These are phyloP conservation scores for Antheraea yamamai DNA, from an alignment of 2,888 invertebrate genomes.

Conservation along the genomic window DNA sequence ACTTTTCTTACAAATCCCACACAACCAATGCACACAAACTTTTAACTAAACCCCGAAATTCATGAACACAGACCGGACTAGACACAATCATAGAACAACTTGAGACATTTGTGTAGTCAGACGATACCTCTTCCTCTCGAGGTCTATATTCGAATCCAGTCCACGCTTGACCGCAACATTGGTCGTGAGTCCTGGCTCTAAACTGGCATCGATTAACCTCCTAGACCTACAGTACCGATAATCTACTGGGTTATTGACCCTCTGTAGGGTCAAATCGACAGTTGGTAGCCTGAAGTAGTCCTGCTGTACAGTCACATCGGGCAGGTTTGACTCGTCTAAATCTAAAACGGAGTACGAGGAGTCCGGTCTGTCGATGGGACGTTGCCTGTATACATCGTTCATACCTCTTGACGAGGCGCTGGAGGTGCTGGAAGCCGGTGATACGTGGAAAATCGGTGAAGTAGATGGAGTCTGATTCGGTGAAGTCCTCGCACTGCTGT, in stretches of 20 bases:
- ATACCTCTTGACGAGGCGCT: constrained; percentile 52
- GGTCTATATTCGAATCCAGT: constrained; percentile 55
- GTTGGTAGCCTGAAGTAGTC: constrained; percentile 56
- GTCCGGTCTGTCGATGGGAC: constrained; percentile 38
- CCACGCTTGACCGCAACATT: constrained; percentile 68
- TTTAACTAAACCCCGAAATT: constrained; percentile 21
- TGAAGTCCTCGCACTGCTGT: constrained; percentile 67
- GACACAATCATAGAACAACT: constrained; percentile 67
- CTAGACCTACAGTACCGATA: constrained; percentile 64
- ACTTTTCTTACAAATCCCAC: background rate
- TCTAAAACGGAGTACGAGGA: constrained; percentile 53
- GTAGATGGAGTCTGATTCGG: constrained; percentile 64
- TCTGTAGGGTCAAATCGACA: constrained; percentile 56
- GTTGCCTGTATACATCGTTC: constrained; percentile 53
- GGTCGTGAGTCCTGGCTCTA: constrained; percentile 55
- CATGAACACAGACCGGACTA: constrained; percentile 49
- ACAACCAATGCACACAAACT: constrained; percentile 22
- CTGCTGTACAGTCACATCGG: constrained; percentile 41
- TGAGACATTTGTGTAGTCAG: constrained; percentile 66
- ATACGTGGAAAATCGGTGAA: constrained; percentile 58
- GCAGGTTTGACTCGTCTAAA: constrained; percentile 45
- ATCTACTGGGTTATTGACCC: constrained; percentile 57
- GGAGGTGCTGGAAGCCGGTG: constrained; percentile 57
- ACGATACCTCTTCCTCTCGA: constrained; percentile 67
- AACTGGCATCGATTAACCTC: constrained; percentile 63